phyloP scores from a whole-genome alignment of 2,113 vertebrate species.

The Zapus hudsonius region DNA sequence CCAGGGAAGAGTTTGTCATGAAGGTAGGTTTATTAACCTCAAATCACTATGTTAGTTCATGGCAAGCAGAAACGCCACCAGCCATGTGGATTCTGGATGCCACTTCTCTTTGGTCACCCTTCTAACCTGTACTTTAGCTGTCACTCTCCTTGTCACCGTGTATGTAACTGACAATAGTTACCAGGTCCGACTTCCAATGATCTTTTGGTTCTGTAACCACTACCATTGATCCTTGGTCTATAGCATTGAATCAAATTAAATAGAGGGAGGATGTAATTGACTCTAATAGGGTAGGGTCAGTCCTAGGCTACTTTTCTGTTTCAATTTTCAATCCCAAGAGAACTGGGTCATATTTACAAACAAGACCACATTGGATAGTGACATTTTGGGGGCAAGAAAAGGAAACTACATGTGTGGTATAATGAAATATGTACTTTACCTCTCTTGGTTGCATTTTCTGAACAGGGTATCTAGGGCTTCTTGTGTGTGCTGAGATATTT shows the following conservation, averaged over 20 bases:
- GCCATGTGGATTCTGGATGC: not conserved
- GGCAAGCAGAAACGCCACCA: not conserved
- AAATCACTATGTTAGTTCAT: too few relatives aligned
- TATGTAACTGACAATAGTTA: not conserved
- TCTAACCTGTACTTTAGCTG: not conserved
- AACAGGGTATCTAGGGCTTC: not conserved
- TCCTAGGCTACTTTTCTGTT: not conserved
- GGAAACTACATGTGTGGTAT: not conserved
- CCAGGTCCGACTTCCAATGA: not conserved
- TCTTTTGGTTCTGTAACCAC: not conserved
- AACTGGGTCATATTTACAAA: not conserved
- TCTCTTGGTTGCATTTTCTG: not conserved
- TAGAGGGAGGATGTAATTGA: not conserved
- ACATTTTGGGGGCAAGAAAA: not conserved
- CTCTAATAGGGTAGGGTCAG: not conserved
- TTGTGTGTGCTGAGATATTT: not conserved
- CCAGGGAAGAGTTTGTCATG: not conserved
- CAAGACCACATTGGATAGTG: not conserved
- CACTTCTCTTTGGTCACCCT: not conserved
- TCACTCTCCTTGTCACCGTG: not conserved
- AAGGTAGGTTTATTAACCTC: not conserved
- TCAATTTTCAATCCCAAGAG: too few relatives aligned
- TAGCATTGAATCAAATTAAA: not conserved
- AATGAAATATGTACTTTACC: not conserved
- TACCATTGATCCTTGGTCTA: not conserved